Evolutionary conservation across 2,888 invertebrate species (phyloP), one percentile per base, ranked within the genome.

Genomic region (Anthoptus insignis): DNA sequence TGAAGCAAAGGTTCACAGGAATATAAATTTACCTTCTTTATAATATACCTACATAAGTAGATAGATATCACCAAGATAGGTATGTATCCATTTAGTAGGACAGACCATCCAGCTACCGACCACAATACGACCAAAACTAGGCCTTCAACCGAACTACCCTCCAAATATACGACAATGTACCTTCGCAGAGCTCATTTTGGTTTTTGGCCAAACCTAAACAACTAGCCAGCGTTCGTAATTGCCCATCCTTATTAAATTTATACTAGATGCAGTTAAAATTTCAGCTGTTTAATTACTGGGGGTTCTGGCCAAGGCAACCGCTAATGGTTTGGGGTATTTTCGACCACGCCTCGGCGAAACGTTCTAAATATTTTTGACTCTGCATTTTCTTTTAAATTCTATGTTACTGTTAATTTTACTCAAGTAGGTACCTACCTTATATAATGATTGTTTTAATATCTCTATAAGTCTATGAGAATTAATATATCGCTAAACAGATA

Each of bases 191-290:
- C 84, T 81, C 84, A 83, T 89, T 90, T 89, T 84, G 89, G 90
- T 90, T 91, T 90, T 90, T 83, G 83, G 88, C 88, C 88, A 89
- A 90, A 87, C 86, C 89, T 82, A 87, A 88, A 89, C 83, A 87
- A 83, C 82, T 81, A 80, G 83, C 79, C 86, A 86, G 82, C 81
- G 83, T 82, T 84, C 84, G 81, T 83, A 90, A 91, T 88, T 78
- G 88, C 80, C 91, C 86, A 89, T 91, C 86, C 86, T 89, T 91
- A 89, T 91, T 88, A 90, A 89, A 91, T 91, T 89, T 91, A 91
- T 89, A 88, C 89, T 82, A 86, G 87, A 84, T 77, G 83, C 86
- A 83, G 89, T 89, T 89, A 90, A 90, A 88, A 88, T 91, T 89
- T 89, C 88, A 89, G 87, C 87, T 86, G 91, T 91, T 91, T 90